Conservation (phyloP, 2,888 invertebrate species). For the Ochropleura leucogaster region DNA sequence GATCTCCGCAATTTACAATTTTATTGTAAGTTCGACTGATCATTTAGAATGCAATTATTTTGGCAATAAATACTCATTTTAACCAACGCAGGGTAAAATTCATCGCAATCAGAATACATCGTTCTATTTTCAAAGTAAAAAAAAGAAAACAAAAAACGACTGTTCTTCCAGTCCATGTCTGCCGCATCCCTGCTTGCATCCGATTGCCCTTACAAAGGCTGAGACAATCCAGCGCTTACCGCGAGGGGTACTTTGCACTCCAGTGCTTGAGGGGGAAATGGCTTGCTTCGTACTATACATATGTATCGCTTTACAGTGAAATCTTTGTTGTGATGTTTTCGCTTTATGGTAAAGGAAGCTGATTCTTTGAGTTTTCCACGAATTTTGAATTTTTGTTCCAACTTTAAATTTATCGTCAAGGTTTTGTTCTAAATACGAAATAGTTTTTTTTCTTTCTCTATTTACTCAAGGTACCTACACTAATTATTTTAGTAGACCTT, state of each 20-base stretch:
- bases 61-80: background rate
- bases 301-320: conserved; percentile 23
- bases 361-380: background rate
- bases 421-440: background rate
- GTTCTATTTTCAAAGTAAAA: conserved; percentile 1
- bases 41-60: background rate
- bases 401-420: background rate
- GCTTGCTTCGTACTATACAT: conserved; percentile 25
- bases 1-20: too few species aligned
- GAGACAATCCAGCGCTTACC: conserved; percentile 54
- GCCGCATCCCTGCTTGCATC: conserved; percentile 29
- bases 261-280: conserved; percentile 52
- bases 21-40: too few species aligned
- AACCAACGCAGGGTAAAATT: background rate
- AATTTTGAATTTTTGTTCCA: background rate
- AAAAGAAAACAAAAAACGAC: conserved; percentile 19
- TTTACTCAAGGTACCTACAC: too few species aligned
- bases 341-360: conserved; percentile 20
- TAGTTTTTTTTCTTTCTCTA: background rate
- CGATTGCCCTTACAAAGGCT: conserved; percentile 56
- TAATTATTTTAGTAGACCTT: background rate
- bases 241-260: conserved; percentile 50
- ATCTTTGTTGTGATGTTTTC: conserved; percentile 29
- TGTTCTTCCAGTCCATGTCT: conserved; percentile 5
- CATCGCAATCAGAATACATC: background rate